Evolutionary conservation across 2,113 vertebrate genomes (phyloP).

Genomic region (Calonectris borealis): DNA sequence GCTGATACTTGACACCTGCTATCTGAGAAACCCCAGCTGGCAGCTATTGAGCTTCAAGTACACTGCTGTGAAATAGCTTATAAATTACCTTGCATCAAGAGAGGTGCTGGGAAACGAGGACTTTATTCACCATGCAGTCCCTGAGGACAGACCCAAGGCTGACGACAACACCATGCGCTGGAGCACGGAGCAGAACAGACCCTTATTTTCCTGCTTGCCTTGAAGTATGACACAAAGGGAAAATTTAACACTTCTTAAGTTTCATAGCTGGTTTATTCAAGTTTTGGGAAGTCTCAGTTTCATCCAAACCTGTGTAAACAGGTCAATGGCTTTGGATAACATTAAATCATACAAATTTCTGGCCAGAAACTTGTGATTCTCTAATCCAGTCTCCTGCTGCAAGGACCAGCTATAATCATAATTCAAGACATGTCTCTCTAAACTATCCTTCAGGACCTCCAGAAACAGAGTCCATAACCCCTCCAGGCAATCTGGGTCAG

Average conservation of each 20-base stretch:
- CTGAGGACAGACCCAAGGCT: background rate
- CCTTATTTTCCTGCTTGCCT: background rate
- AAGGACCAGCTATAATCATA: background rate
- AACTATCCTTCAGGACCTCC: background rate
- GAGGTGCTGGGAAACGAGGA: background rate
- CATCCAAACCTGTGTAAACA: background rate
- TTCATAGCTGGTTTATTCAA: background rate
- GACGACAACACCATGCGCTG: fast-evolving
- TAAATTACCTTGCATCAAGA: background rate
- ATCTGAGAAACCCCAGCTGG: conserved; percentile 24
- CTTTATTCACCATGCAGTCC: background rate
- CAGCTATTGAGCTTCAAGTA: background rate
- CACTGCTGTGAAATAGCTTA: background rate
- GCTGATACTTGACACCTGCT: conserved; percentile 22
- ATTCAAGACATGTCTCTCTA: background rate
- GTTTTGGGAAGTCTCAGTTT: background rate
- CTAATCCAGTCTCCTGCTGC: background rate
- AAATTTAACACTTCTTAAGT: background rate
- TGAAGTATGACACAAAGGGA: background rate
- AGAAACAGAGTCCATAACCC: background rate
- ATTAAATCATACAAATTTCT: background rate
- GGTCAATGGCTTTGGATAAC: background rate
- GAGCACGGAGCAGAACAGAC: background rate
- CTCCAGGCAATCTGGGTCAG: background rate
- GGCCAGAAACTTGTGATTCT: background rate